These are phyloP conservation scores for Drosophila monieri DNA, from an alignment of 2,888 invertebrate species.

Conservation along the genomic window DNA sequence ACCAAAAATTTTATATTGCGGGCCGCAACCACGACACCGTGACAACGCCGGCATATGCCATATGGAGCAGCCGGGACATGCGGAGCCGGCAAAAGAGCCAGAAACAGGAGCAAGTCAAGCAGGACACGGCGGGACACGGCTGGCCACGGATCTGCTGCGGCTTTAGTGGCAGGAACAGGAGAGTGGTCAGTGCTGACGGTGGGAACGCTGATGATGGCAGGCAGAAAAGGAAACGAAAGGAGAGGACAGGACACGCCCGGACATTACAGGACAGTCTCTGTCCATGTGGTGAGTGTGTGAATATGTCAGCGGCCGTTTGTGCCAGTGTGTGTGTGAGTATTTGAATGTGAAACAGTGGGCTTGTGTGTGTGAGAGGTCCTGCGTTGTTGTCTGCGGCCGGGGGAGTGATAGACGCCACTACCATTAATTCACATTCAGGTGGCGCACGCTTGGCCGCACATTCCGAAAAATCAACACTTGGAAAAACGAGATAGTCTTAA, in stretches of 20 bases:
- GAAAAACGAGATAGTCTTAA: neutral
- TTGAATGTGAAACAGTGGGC: slow-evolving; percentile 4
- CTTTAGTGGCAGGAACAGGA: slow-evolving; percentile 10
- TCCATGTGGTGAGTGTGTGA: slow-evolving; percentile 56
- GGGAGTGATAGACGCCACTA: slow-evolving; percentile 75
- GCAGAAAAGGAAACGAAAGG: slow-evolving; percentile 9
- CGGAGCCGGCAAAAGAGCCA: slow-evolving; percentile 25
- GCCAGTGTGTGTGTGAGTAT: slow-evolving; percentile 33
- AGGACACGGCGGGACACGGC: slow-evolving; percentile 32
- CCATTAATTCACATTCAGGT: slow-evolving; percentile 80
- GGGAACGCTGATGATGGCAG: slow-evolving; percentile 30
- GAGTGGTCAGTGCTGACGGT: slow-evolving; percentile 28
- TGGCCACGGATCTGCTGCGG: slow-evolving; percentile 21
- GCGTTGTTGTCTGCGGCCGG: slow-evolving; percentile 68
- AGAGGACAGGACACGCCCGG: slow-evolving; percentile 5
- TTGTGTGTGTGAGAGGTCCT: slow-evolving; percentile 17
- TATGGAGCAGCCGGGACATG: slow-evolving; percentile 30
- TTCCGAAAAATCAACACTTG: slow-evolving; percentile 27
- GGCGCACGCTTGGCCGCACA: slow-evolving; percentile 72
- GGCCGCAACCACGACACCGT: slow-evolving; percentile 73
- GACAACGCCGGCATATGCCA: slow-evolving; percentile 66
- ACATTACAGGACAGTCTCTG: slow-evolving; percentile 24
- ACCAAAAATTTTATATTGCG: slow-evolving; percentile 69
- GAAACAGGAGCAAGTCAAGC: slow-evolving; percentile 35
- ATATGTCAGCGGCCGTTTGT: slow-evolving; percentile 53